phyloP scores from a whole-genome alignment of 2,888 invertebrate species.

The Lasius fuliginosus region DNA sequence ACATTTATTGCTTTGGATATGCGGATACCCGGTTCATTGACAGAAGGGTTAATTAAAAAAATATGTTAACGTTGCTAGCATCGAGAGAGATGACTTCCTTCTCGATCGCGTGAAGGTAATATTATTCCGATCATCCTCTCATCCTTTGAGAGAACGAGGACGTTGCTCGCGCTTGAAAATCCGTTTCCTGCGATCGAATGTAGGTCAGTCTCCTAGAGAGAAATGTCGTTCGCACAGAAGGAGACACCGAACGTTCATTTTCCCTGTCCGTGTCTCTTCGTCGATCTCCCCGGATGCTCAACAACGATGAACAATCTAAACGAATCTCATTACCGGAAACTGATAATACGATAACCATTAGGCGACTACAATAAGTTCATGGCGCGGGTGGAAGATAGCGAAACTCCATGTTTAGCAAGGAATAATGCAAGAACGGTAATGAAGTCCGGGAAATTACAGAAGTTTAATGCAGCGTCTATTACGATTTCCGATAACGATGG shows the following conservation, averaged over 20 bases:
- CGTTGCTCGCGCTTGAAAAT: slow-evolving; percentile 70
- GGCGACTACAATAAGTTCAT: background rate
- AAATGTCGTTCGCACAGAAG: slow-evolving; percentile 15
- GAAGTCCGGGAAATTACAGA: slow-evolving; percentile 60
- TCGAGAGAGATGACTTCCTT: background rate
- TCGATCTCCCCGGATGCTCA: slow-evolving; percentile 60
- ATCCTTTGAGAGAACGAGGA: slow-evolving; percentile 26
- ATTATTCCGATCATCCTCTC: slow-evolving; percentile 12
- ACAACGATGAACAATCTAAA: background rate
- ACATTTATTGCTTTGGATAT: too few species aligned
- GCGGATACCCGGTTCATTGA: too few species aligned
- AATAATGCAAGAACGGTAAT: slow-evolving; percentile 59
- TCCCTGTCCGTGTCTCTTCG: slow-evolving; percentile 54
- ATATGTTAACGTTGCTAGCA: background rate
- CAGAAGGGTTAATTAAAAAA: background rate
- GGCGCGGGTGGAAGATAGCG: slow-evolving; percentile 32
- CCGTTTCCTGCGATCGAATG: slow-evolving; percentile 74
- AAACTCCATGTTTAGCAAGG: slow-evolving; percentile 43
- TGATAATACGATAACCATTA: slow-evolving; percentile 45
- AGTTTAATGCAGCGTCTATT: slow-evolving; percentile 58
- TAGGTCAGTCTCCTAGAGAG: slow-evolving; percentile 72
- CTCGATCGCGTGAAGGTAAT: background rate
- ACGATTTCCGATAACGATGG: slow-evolving; percentile 60
- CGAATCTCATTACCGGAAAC: slow-evolving; percentile 47
- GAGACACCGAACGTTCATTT: slow-evolving; percentile 41